phyloP scores from a whole-genome alignment of 2,797 vertebrate species.

The Macrochelys suwanniensis region DNA sequence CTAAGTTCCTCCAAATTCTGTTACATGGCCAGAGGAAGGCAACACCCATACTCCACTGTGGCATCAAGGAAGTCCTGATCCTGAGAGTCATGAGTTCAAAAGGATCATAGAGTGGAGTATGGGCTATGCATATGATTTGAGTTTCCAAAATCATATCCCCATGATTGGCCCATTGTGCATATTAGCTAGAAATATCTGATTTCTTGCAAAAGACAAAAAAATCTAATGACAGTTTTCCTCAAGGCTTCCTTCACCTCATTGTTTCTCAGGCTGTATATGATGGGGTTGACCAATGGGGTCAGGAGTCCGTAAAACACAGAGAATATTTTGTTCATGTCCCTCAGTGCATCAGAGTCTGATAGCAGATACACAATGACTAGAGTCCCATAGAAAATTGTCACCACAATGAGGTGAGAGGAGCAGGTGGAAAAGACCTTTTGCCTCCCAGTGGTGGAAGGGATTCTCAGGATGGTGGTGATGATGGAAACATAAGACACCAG shows the following conservation, averaged over 20 bases:
- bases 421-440: background rate
- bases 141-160: background rate
- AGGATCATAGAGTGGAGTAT: background rate
- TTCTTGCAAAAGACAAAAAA: background rate
- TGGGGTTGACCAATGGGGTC: conserved; percentile 41
- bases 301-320: conserved; percentile 3
- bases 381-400: conserved; percentile 6
- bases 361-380: conserved; percentile 39
- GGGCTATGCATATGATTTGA: background rate
- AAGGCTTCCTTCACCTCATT: conserved; percentile 34
- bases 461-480: background rate
- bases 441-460: background rate
- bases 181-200: background rate
- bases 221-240: background rate
- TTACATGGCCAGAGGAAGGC: no score
- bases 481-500: background rate
- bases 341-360: conserved; percentile 17
- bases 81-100: no score
- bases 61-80: no score
- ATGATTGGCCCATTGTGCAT: background rate
- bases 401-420: background rate
- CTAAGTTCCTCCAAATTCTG: no score
- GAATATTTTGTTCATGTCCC: conserved; percentile 47
- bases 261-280: background rate
- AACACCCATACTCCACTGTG: no score